A percentile compares a stretch with the other conserved stretches of the same genome.
phyloP scores from a whole-genome alignment of 92 coral and sea anemone species.

The Heliopora coerulea region DNA sequence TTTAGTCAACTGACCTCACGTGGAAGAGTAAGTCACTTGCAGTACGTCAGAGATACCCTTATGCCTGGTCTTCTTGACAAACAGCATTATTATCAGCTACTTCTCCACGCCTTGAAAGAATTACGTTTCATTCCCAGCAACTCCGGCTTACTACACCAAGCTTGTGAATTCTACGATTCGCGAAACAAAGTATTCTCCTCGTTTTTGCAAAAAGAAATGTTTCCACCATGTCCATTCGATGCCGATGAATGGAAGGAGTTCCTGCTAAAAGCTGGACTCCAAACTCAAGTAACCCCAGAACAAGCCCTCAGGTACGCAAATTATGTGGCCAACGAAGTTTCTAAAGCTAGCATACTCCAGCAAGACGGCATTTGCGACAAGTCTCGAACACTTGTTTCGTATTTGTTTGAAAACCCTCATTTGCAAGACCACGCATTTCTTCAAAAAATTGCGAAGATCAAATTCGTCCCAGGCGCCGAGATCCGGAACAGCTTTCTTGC shows the following conservation, averaged over 20 bases:
- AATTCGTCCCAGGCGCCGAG: slow-evolving; percentile 41
- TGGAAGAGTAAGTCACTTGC: slow-evolving; percentile 31
- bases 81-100: background rate
- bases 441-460: slow-evolving; percentile 36
- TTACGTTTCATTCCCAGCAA: slow-evolving; percentile 29
- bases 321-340: slow-evolving; percentile 1
- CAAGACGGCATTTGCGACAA: background rate
- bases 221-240: slow-evolving; percentile 41
- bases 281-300: slow-evolving; percentile 27
- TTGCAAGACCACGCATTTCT: slow-evolving; percentile 35
- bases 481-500: slow-evolving; percentile 15
- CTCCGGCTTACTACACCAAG: slow-evolving; percentile 28
- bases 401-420: slow-evolving; percentile 18
- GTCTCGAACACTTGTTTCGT: slow-evolving; percentile 25
- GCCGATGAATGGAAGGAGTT: slow-evolving; percentile 29
- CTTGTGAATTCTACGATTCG: slow-evolving; percentile 40
- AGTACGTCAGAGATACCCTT: slow-evolving; percentile 34
- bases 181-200: slow-evolving; percentile 13
- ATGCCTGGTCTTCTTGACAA: background rate
- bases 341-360: background rate
- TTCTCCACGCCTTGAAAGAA: slow-evolving; percentile 3
- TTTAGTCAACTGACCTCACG: slow-evolving; percentile 29
- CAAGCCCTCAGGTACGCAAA: slow-evolving; percentile 35
- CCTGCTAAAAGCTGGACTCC: slow-evolving; percentile 44
- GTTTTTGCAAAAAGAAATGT: slow-evolving; percentile 13